These are phyloP conservation scores for Bombus affinis DNA, from an alignment of 1,140 invertebrate species.

Conservation along the genomic window DNA sequence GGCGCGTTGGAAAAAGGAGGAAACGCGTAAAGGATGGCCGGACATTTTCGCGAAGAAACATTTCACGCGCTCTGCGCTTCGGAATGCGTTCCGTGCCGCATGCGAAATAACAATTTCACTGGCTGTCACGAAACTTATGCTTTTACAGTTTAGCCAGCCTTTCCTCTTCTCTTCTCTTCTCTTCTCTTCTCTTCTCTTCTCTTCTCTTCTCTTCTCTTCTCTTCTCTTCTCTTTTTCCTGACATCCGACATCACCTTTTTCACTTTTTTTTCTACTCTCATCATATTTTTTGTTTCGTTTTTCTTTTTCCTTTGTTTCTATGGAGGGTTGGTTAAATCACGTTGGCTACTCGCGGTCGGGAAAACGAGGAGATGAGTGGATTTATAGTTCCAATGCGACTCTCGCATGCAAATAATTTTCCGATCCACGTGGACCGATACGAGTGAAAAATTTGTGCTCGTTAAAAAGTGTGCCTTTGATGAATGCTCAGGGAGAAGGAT, in stretches of 20 bases:
- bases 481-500: neutral
- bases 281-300: neutral
- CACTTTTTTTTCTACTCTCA: neutral
- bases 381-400: conserved; percentile 59
- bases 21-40: conserved; percentile 63
- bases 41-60: conserved; percentile 67
- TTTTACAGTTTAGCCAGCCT: neutral
- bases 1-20: conserved; percentile 48
- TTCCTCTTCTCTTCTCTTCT: neutral
- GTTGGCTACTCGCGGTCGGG: neutral
- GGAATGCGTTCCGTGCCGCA: conserved; percentile 57
- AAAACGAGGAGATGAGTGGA: conserved; percentile 32
- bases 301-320: neutral
- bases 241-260: neutral
- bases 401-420: neutral
- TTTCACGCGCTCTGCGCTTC: conserved; percentile 58
- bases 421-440: neutral
- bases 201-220: neutral
- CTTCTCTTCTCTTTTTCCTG: neutral
- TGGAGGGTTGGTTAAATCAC: conserved; percentile 61
- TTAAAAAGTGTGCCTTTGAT: neutral
- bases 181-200: neutral
- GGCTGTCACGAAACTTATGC: conserved; percentile 14
- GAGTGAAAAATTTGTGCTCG: neutral
- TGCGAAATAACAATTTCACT: conserved; percentile 69